Base-by-base conservation (phyloP, 2,797 vertebrate genomes). In the Phrynocephalus vlangalii region DNA sequence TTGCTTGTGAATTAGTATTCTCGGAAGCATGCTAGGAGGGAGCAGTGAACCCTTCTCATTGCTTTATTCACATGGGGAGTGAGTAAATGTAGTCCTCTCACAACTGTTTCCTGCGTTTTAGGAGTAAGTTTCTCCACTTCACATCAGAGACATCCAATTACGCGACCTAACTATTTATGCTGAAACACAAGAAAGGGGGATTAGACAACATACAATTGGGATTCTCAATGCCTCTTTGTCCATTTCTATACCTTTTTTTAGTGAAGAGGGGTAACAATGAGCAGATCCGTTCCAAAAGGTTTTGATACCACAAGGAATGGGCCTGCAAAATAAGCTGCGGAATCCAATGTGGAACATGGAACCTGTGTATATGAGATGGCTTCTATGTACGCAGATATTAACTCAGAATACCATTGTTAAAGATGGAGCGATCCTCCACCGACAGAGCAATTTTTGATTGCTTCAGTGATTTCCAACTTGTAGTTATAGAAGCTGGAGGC, bases 31-130 rank as follows among this genome's bases (percentile, higher is more conserved):
- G 52, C 3, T 56, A 56, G 52, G 52, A 56, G 52, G 9, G 52
- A 56, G 52, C 52, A 56, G 52, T 56, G 52, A 56, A 56, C 52
- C 52, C 5, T 56, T 56, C 13, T 56, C 52, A 56, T 56, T 56
- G 9, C 52, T 56, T 56, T 56, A 9, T 56, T 56, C 13, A 56
- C 52, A 56, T 56, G 52, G 10, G 9, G 9, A 56, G 52, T 56
- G 52, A 56, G 52, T 56, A 13, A 86, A 72, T 83, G 80, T 83
- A 76, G 38, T 79, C 85, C 82, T 30, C 5, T 83, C 8, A 15
- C 67, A 52, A 16, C 16, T 87, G 5, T 10, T n/a, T 16, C 88
- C 88, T 86, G 0, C 10, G 85, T 26, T 79, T 89, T 93, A 52
- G n/a, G 87, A 83, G 84, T 85, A 5, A 82, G 2, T 73, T 80